Evolutionary conservation across 2,113 vertebrate genomes (phyloP).

Genomic region (Pungitius pungitius): DNA sequence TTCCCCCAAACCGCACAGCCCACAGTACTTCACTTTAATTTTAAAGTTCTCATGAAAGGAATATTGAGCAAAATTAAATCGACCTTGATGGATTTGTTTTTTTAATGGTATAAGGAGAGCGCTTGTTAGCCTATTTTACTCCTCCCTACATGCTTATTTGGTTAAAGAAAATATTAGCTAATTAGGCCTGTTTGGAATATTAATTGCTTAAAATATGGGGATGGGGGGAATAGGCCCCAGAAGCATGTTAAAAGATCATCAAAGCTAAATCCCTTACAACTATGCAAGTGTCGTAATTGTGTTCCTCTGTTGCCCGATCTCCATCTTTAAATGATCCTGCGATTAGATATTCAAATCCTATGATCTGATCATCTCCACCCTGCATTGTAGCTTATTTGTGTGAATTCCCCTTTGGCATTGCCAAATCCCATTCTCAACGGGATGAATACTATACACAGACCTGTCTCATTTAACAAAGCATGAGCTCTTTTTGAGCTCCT

Average conservation of each 20-base stretch:
- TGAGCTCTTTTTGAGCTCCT: slow-evolving; percentile 15
- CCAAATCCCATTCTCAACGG: slow-evolving; percentile 63
- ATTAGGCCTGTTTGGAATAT: slow-evolving; percentile 65
- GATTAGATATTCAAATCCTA: slow-evolving; percentile 77
- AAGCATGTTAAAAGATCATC: slow-evolving; percentile 67
- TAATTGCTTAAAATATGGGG: slow-evolving; percentile 54
- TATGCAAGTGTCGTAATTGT: slow-evolving; percentile 70
- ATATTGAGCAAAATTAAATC: slow-evolving; percentile 1
- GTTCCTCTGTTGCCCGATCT: slow-evolving; percentile 65
- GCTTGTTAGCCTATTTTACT: slow-evolving; percentile 13
- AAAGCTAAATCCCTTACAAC: slow-evolving; percentile 60
- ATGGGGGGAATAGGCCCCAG: slow-evolving; percentile 34
- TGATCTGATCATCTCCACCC: slow-evolving; percentile 70
- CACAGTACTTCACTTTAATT: not conserved
- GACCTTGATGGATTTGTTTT: slow-evolving; percentile 2
- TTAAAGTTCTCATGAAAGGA: slow-evolving; percentile 1
- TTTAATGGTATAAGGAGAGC: slow-evolving; percentile 27
- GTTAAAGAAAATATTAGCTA: slow-evolving; percentile 65
- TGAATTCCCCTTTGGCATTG: slow-evolving; percentile 59
- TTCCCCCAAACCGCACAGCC: not conserved
- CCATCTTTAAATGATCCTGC: slow-evolving; percentile 70
- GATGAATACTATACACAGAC: slow-evolving; percentile 69
- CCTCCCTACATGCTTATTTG: slow-evolving; percentile 31
- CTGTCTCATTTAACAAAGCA: slow-evolving; percentile 27
- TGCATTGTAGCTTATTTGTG: slow-evolving; percentile 57